These are phyloP conservation scores for Oscheius sp. DNA, from an alignment of 2,888 invertebrate species.

Conservation along the genomic window DNA sequence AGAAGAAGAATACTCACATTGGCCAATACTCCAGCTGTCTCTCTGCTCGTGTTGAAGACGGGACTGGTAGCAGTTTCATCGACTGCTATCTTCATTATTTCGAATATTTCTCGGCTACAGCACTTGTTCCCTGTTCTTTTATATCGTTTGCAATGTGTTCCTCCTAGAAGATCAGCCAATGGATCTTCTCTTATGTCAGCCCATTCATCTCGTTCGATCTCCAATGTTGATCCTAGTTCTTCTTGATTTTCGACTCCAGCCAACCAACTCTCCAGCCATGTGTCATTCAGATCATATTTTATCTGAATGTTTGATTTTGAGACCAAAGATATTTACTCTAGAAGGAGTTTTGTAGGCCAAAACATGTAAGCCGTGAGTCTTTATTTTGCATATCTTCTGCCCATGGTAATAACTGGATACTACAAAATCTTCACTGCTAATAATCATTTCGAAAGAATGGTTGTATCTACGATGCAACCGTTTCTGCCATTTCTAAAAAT, in stretches of 20 bases:
- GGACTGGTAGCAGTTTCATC: not conserved
- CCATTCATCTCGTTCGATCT: not conserved
- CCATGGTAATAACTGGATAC: not conserved
- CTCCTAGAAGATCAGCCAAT: not conserved
- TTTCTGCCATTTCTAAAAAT: not conserved
- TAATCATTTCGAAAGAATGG: not conserved
- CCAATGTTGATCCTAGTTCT: not conserved
- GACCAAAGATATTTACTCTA: not conserved
- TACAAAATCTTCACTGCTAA: not conserved
- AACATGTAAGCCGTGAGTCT: not conserved
- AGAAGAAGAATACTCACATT: not conserved
- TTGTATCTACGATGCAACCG: not conserved
- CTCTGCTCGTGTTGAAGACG: not conserved
- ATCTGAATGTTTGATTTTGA: not conserved
- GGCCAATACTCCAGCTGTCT: constrained; percentile 6
- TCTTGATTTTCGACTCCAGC: not conserved
- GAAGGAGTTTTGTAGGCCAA: not conserved
- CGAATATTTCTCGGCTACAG: not conserved
- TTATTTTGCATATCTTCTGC: not conserved
- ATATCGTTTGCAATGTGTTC: not conserved
- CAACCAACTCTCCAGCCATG: not conserved
- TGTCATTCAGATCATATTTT: not conserved
- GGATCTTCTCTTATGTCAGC: not conserved
- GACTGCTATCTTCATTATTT: not conserved
- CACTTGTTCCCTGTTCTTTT: not conserved